Evolutionary conservation across 2,888 invertebrate species (phyloP), one percentile per base, ranked within the genome.

Genomic region (Eupeodes latifasciatus): DNA sequence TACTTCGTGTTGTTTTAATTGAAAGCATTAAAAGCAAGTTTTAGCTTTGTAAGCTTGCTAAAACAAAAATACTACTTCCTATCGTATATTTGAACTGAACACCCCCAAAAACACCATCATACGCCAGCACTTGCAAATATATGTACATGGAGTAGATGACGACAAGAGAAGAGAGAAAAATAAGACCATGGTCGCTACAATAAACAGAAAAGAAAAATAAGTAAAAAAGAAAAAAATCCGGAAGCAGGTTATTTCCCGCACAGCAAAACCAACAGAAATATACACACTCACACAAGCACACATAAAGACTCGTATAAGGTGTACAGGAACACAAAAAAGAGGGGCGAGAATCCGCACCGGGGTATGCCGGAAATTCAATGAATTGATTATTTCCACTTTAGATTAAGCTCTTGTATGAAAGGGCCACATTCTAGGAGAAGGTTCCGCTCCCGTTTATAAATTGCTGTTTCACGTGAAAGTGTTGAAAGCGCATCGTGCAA

Each of bases 301-400:
- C 2, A 27, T 27, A 27, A 3, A 27, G 27, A 27, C 27, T 27
- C 27, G 27, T 27, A 61, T 11, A 34, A 34, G n/a, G 16, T 6
- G 3, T 49, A 61, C 1, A 12, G 16, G 5, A 62, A 19, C 16
- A 9, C 11, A 10, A 34, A 14, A 9, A 16, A 10, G 11, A 69
- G 40, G 53, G 53, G 55, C 11, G 40, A 55, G 67, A 59, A 40
- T 49, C 71, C 62, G 78, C 62, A 71, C 75, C 86, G 72, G 71
- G 40, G 44, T 61, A 84, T 36, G 51, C 84, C 81, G 85, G 88
- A 88, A 85, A 78, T 71, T 77, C 78, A 81, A 78, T 81, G 81
- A 88, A 88, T 85, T 85, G 88, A 88, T 88, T 88, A 85, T 81
- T 88, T 88, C 85, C 84, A 88, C 88, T 88, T 85, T 69, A 81